Percentiles rank a stretch among this genome's conserved stretches.
phyloP scores from a whole-genome alignment of 2,888 invertebrate genomes.

The Sericinus montela region DNA sequence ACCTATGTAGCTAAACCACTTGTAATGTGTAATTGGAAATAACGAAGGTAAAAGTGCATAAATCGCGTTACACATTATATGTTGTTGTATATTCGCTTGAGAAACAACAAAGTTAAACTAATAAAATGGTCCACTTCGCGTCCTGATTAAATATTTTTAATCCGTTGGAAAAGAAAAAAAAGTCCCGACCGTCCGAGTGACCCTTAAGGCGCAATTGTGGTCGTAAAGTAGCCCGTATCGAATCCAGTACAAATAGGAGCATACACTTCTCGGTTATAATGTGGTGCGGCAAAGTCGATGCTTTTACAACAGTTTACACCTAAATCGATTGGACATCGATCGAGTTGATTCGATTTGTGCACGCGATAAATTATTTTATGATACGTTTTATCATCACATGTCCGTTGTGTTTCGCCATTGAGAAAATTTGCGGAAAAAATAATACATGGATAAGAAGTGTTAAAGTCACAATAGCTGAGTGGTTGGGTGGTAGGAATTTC shows the following conservation, averaged over 20 bases:
- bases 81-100: too few species aligned
- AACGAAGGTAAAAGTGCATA: too few species aligned
- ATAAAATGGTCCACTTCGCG: too few species aligned
- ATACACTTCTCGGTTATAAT: slow-evolving; percentile 47
- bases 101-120: too few species aligned
- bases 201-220: slow-evolving; percentile 37
- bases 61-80: too few species aligned
- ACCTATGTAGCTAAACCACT: too few species aligned
- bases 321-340: slow-evolving; percentile 73
- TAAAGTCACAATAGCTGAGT: too few species aligned
- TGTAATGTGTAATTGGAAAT: too few species aligned
- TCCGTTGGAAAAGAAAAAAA: slow-evolving; percentile 13
- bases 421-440: slow-evolving; percentile 28
- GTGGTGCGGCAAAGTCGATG: slow-evolving; percentile 30
- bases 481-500: too few species aligned
- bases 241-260: slow-evolving; percentile 69
- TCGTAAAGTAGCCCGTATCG: slow-evolving; percentile 56
- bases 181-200: neutral
- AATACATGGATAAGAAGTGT: too few species aligned
- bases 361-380: slow-evolving; percentile 62
- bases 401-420: slow-evolving; percentile 38
- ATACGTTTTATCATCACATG: slow-evolving; percentile 50
- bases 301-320: slow-evolving; percentile 69
- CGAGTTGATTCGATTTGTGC: slow-evolving; percentile 66
- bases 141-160: slow-evolving; percentile 9